These are phyloP conservation scores for Tenualosa ilisha DNA, from an alignment of 2,797 vertebrate genomes.

Conservation along the genomic window DNA sequence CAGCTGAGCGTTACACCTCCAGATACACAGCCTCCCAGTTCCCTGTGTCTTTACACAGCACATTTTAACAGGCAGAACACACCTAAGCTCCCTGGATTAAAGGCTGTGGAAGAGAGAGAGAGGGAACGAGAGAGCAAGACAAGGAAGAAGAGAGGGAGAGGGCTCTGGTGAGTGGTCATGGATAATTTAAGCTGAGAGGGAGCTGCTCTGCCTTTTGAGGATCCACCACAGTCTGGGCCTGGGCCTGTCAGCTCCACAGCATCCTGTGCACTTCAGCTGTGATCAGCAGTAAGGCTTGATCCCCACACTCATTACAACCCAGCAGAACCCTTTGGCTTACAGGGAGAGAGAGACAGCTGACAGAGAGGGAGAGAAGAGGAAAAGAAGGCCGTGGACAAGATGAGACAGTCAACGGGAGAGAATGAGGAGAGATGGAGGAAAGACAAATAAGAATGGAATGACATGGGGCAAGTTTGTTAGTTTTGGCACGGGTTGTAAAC, in stretches of 20 bases:
- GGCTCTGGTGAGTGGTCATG: slow-evolving; percentile 1
- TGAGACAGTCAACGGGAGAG: slow-evolving; percentile 9
- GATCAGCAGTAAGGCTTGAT: neutral
- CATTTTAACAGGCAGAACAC: neutral
- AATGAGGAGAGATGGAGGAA: neutral
- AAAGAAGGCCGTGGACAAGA: neutral
- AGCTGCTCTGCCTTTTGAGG: neutral
- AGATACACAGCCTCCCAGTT: neutral
- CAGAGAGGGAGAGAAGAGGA: neutral
- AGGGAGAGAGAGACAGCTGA: neutral
- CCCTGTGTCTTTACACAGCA: neutral
- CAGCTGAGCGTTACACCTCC: neutral
- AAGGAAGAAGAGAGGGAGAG: neutral
- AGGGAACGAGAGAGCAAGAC: neutral
- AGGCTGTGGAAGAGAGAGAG: neutral
- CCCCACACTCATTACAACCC: neutral
- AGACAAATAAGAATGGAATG: slow-evolving; percentile 24
- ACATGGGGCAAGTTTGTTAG: slow-evolving; percentile 43
- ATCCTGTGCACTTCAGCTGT: neutral
- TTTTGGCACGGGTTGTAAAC: slow-evolving; percentile 50
- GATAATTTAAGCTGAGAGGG: neutral
- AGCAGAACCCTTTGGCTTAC: neutral
- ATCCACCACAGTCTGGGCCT: neutral
- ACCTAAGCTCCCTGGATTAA: neutral
- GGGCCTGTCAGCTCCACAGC: no score